Base-by-base conservation (phyloP, 2,797 vertebrate genomes). In the Poecilia velifera region DNA sequence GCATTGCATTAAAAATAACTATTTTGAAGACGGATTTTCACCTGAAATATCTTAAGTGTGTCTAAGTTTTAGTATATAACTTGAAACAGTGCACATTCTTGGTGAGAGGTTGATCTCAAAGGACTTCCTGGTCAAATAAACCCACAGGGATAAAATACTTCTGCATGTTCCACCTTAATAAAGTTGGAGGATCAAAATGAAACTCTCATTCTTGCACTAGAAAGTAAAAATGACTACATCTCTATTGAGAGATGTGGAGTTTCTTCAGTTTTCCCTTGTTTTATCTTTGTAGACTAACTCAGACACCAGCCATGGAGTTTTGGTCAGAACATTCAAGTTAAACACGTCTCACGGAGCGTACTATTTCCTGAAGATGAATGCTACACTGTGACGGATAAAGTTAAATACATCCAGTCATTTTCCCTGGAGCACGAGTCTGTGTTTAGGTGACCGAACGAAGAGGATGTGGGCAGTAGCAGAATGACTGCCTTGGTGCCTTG, bases 381-480 rank as follows among this genome's bases (percentile, higher is more conserved):
- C 84, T 71, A 82, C 82, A 84, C 85, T 90, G 91, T 90, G 90
- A 94, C 82, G 89, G 85, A 77, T 82, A 66, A 80, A 89, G 87
- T 88, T 95, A 93, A 94, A 94, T 92, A 86, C 91, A 92, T 88
- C 91, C 92, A 92, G 90, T 92, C 88, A 88, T 90, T 91, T 91
- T 79, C 87, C 92, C 84, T 86, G 86, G 84, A 90, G 87, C 84
- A 72, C 3, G 31, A 89, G 86, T 78, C 85, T 92, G 91, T 90
- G 91, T 92, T 93, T 91, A 91, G 86, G 91, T 93, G 90, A 90
- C 66, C 79, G 88, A 79, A 82, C 45, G 76, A 82, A 49, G 36
- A 91, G 94, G 92, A 94, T 92, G 92, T 92, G 93, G 93, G 84
- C 80, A 87, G 90, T 83, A 41, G 55, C 62, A 83, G 89, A 57